Evolutionary conservation across 2,797 vertebrate genomes (phyloP), one percentile per base, ranked within the genome.

Genomic region (Esox masquinongy): DNA sequence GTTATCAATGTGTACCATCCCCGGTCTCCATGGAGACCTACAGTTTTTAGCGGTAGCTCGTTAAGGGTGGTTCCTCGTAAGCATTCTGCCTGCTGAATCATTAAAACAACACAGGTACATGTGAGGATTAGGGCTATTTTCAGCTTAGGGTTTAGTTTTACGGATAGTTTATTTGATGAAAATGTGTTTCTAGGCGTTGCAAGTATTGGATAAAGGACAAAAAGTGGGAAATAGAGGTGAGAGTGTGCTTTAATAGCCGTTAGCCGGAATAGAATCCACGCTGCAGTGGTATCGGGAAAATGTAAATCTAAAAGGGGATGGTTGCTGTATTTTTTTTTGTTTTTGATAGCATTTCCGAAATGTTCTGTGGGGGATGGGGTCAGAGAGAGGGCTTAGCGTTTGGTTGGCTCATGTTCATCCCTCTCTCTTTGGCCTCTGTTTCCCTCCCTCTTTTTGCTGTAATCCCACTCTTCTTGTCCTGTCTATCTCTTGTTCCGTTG

Each of bases 391-490:
- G 7, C 36, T 26, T 43, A 49, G 19, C 50, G 7, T 56, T 49
- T 56, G 67, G 31, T 24, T 75, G 34, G 74, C 34, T 68, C 19
- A 8, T 31, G 36, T 74, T 50, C 7, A 22, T 24, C 34, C n/a
- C 9, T n/a, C 19, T 43, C 0, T 43, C 24, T 26, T 15, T 71
- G 1, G 47, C 17, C n/a, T n/a, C 69, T 17, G 1, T 56, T 29
- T 22, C 50, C 53, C 43, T 76, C 74, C 66, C 75, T 77, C 73
- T 74, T 29, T 5, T 15, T n/a, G 53, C n/a, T 59, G n/a, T 87
- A 87, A 88, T 88, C 80, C 82, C 67, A 81, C 76, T 75, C 15
- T 64, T 84, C 39, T 81, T 89, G 84, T 82, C 84, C 79, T 81
- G 73, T 88, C 85, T 85, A 74, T 85, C 82, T 80, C 67, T 64